A percentile compares a stretch with the other conserved stretches of the same genome.
Evolutionary conservation across 2,797 vertebrate species (phyloP).

Genomic region (Cuculus canorus): DNA sequence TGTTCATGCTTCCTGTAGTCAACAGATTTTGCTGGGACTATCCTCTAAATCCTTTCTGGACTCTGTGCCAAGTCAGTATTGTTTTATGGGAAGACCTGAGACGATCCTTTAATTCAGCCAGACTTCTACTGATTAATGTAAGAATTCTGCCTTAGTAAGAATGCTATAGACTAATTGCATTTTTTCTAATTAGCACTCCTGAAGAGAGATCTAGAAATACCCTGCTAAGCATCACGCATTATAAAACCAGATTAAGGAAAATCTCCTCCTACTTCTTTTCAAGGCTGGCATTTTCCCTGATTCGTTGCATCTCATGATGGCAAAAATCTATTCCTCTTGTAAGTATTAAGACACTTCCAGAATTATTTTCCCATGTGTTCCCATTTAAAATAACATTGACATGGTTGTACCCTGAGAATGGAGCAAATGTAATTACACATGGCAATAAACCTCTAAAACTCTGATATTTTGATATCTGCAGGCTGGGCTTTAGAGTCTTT

Average conservation of each 20-base stretch:
- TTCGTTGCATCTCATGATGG: not conserved
- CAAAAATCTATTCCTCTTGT: not conserved
- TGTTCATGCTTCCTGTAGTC: not conserved
- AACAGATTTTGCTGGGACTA: not conserved
- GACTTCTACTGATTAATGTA: slow-evolving; percentile 10
- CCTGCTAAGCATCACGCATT: not conserved
- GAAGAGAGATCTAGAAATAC: not conserved
- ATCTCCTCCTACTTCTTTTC: not conserved
- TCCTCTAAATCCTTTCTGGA: not conserved
- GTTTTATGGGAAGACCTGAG: not conserved
- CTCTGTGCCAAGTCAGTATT: not conserved
- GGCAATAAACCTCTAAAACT: not conserved
- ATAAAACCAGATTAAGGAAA: not conserved
- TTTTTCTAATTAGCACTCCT: slow-evolving; percentile 11
- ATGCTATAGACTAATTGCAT: slow-evolving; percentile 1
- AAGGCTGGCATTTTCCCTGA: not conserved
- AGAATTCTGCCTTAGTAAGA: slow-evolving; percentile 20
- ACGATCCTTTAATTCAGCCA: slow-evolving; percentile 8
- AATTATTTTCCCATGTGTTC: accelerated
- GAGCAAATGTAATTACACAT: not conserved
- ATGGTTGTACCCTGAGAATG: not conserved
- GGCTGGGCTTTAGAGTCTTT: not conserved
- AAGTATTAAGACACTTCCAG: not conserved
- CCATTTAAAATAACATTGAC: not conserved
- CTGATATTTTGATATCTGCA: not conserved